These are phyloP conservation scores for Brachyrhaphis roseni DNA, from an alignment of 2,797 vertebrate species.

Conservation along the genomic window DNA sequence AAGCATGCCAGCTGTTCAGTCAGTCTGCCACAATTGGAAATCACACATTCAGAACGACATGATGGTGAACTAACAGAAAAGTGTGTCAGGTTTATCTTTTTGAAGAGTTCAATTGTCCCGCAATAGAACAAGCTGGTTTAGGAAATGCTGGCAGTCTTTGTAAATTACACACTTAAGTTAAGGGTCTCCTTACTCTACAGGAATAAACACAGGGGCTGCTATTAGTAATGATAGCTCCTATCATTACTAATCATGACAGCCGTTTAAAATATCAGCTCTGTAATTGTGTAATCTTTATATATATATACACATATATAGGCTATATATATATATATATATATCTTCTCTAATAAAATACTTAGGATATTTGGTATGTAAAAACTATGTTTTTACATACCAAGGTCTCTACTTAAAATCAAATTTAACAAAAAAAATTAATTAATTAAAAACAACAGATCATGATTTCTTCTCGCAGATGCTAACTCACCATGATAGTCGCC, in stretches of 20 bases:
- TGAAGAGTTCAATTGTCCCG: background rate
- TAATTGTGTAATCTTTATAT: background rate
- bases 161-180: background rate
- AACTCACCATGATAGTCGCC: constrained; percentile 97
- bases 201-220: background rate
- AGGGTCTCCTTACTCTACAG: background rate
- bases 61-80: background rate
- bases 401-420: constrained; percentile 6
- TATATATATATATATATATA: too few relatives aligned
- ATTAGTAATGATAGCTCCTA: background rate
- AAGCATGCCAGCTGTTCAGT: background rate
- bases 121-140: background rate
- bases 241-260: too few relatives aligned
- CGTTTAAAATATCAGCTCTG: background rate
- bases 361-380: background rate
- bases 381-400: background rate
- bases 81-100: background rate
- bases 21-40: background rate
- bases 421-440: background rate
- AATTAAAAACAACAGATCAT: constrained; percentile 22
- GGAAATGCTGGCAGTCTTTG: background rate
- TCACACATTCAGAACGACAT: background rate
- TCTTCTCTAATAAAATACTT: background rate
- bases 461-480: constrained; percentile 42
- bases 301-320: too few relatives aligned